Evolutionary conservation across 2,113 vertebrate genomes (phyloP).

Genomic region (Brienomyrus brachyistius): DNA sequence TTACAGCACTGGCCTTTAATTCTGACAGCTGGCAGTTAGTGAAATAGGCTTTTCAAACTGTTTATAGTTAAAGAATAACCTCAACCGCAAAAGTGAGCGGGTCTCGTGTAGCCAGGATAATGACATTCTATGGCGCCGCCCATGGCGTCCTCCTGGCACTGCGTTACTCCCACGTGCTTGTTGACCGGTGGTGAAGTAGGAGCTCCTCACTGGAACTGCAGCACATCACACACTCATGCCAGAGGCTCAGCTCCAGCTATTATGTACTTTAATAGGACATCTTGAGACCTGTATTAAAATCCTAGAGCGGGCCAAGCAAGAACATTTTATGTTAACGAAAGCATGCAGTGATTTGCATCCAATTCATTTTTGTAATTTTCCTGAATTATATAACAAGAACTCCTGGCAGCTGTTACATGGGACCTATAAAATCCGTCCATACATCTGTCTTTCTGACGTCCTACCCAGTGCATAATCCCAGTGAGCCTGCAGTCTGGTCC

Average conservation of each 20-base stretch:
- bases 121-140: background rate
- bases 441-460: background rate
- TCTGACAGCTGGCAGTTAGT: background rate
- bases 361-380: background rate
- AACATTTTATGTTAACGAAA: background rate
- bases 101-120: background rate
- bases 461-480: background rate
- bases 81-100: background rate
- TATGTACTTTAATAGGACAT: conserved; percentile 46
- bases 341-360: background rate
- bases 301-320: background rate
- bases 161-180: background rate
- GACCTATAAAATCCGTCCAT: background rate
- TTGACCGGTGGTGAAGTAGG: background rate
- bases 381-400: background rate
- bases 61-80: conserved; percentile 24
- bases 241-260: conserved; percentile 25
- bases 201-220: background rate
- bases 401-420: background rate
- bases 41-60: conserved; percentile 11
- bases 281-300: conserved; percentile 40
- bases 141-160: background rate
- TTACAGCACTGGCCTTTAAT: background rate
- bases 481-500: background rate
- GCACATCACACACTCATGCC: background rate